Evolutionary conservation across 1,140 invertebrate species (phyloP).

Genomic region (Ceratosolen fusciceps): DNA sequence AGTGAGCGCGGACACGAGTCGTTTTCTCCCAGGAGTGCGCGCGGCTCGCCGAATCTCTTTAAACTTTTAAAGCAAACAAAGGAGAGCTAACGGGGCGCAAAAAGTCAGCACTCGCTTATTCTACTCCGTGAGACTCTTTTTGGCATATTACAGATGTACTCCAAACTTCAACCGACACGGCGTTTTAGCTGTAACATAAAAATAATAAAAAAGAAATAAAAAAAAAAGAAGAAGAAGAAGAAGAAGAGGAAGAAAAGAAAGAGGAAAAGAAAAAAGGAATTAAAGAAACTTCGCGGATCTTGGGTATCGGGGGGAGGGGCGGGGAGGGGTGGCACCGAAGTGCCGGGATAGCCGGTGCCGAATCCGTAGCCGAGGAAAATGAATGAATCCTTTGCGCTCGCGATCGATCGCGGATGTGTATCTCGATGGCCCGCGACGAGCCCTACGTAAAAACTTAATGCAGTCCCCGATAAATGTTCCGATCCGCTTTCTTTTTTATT

Average conservation of each 20-base stretch:
- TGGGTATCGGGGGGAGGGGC: too few species aligned
- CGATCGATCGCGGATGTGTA: not conserved
- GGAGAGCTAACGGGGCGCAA: not conserved
- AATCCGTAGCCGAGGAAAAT: not conserved
- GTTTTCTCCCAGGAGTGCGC: not conserved
- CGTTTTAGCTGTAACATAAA: constrained; percentile 22
- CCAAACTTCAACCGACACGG: constrained; percentile 31
- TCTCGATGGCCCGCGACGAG: not conserved
- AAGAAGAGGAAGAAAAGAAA: too few species aligned
- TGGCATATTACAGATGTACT: constrained; percentile 38
- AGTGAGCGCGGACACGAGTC: not conserved
- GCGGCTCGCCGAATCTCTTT: constrained; percentile 20
- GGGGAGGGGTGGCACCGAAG: too few species aligned
- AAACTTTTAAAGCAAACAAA: constrained; percentile 43
- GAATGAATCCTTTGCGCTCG: constrained; percentile 35
- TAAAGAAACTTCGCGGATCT: too few species aligned
- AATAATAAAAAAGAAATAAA: not conserved
- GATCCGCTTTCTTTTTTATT: constrained; percentile 27
- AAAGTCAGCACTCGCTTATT: constrained; percentile 20
- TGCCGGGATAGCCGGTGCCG: not conserved
- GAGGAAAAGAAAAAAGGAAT: too few species aligned
- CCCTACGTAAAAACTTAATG: not conserved
- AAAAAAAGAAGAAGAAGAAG: not conserved
- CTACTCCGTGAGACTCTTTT: constrained; percentile 15
- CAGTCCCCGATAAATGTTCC: not conserved